These are phyloP conservation scores for Stichodactyla mertensii DNA, from an alignment of 64 coral and sea anemone genomes.

Conservation along the genomic window DNA sequence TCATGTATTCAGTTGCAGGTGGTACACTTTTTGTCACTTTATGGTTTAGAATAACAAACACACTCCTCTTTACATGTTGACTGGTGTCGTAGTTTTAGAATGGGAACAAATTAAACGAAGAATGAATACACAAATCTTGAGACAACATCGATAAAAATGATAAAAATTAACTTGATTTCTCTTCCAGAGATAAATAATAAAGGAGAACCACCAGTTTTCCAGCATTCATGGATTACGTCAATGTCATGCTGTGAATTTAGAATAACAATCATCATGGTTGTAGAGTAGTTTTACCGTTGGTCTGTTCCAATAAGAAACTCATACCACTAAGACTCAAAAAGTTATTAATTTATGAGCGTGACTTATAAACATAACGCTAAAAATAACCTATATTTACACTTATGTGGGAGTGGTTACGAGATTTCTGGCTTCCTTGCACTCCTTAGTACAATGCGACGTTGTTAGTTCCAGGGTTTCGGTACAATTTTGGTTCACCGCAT, in stretches of 20 bases:
- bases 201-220: too few relatives aligned
- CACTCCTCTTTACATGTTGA: not conserved
- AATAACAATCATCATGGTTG: too few relatives aligned
- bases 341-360: too few relatives aligned
- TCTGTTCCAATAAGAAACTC: too few relatives aligned
- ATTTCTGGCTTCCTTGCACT: not conserved
- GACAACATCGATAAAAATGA: not conserved
- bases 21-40: not conserved
- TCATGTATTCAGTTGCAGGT: not conserved
- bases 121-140: not conserved
- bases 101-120: not conserved
- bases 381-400: too few relatives aligned
- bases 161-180: too few relatives aligned
- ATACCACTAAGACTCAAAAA: too few relatives aligned
- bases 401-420: not conserved
- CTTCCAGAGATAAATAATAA: too few relatives aligned
- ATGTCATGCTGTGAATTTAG: too few relatives aligned
- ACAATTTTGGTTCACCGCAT: not conserved
- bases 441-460: not conserved
- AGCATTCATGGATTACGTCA: too few relatives aligned
- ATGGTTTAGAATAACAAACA: not conserved
- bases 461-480: not conserved
- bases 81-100: not conserved
- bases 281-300: too few relatives aligned
- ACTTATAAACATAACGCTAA: too few relatives aligned